Conservation (phyloP, 2,888 invertebrate species). For the Hypolimnas misippus region DNA sequence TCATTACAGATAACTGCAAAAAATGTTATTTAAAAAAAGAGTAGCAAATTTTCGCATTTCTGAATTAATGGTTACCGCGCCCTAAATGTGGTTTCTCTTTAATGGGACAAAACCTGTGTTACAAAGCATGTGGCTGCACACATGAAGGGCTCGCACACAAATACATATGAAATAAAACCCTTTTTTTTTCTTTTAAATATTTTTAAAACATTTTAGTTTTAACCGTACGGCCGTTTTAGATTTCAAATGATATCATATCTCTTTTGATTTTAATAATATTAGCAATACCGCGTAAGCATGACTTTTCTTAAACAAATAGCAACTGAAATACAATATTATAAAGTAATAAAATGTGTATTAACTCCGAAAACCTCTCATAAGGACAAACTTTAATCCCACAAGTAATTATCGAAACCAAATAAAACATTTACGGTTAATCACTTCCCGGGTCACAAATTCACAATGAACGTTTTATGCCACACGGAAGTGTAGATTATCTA, state of each 20-base stretch:
- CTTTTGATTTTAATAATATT: too few relatives aligned
- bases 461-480: background rate
- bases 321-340: too few relatives aligned
- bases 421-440: background rate
- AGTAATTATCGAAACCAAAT: slow-evolving; percentile 7
- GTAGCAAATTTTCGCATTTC: background rate
- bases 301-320: too few relatives aligned
- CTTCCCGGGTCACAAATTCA: background rate
- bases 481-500: background rate
- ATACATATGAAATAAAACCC: background rate
- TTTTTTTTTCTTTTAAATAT: background rate
- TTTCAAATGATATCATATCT: too few relatives aligned
- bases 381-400: background rate
- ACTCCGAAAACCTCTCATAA: background rate
- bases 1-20: too few relatives aligned
- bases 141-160: background rate
- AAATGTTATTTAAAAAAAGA: background rate
- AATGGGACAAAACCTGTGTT: background rate
- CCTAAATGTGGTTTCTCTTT: background rate
- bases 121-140: background rate
- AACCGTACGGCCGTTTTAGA: too few relatives aligned
- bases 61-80: background rate
- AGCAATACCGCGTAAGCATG: too few relatives aligned
- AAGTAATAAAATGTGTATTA: too few relatives aligned
- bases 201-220: too few relatives aligned